Evolutionary conservation across 2,797 vertebrate species (phyloP).

Genomic region (Acanthornis magna): DNA sequence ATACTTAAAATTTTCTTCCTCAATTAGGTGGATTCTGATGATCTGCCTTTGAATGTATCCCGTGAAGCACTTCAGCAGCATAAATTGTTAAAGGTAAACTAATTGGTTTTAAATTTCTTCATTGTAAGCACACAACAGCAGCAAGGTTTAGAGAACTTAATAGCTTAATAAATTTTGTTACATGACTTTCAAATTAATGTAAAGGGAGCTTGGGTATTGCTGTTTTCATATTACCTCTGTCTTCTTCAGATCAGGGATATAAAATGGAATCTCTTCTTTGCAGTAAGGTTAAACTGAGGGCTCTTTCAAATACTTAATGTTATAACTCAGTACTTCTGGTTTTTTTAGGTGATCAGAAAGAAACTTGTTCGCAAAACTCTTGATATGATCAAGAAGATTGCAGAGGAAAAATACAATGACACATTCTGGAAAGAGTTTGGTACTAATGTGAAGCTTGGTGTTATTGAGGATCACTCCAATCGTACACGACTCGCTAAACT

Average conservation of each 20-base stretch:
- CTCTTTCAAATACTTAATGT: not conserved
- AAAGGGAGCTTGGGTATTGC: not conserved
- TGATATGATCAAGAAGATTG: slow-evolving; percentile 99
- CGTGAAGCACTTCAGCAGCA: slow-evolving; percentile 98
- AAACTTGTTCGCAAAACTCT: slow-evolving; percentile 97
- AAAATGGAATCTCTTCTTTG: not conserved
- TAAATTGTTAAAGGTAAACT: slow-evolving; percentile 92
- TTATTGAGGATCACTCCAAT: slow-evolving; percentile 99
- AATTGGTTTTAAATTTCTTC: not conserved
- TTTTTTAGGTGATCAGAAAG: slow-evolving; percentile 92
- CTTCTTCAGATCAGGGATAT: not conserved
- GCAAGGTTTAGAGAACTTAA: not conserved
- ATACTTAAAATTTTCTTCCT: not conserved
- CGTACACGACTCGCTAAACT: slow-evolving; percentile 95
- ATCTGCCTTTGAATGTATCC: slow-evolving; percentile 96
- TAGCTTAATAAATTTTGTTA: not conserved
- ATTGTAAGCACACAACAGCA: not conserved
- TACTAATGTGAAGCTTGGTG: slow-evolving; percentile 97
- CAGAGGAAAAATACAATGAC: slow-evolving; percentile 94
- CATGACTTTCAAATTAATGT: not conserved
- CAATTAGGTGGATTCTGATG: slow-evolving; percentile 94
- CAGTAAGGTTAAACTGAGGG: not conserved
- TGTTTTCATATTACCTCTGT: not conserved
- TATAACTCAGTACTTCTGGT: not conserved
- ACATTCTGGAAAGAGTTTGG: slow-evolving; percentile 99